These are phyloP conservation scores for Brachycybe producta DNA, from an alignment of 2,888 invertebrate genomes.

Conservation along the genomic window DNA sequence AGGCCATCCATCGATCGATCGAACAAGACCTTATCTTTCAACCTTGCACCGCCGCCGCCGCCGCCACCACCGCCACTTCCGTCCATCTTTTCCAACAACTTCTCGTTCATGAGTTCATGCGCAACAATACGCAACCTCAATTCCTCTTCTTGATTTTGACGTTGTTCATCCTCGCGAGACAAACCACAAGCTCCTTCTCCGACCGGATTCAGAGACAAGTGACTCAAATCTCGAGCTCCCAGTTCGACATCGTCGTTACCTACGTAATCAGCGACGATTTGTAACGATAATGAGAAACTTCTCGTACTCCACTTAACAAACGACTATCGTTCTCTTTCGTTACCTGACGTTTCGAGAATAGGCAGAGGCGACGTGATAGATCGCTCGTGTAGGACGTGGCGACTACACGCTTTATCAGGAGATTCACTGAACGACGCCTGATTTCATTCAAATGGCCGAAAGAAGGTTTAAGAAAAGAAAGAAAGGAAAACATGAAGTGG, in stretches of 20 bases:
- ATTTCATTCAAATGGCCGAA: slow-evolving; percentile 20
- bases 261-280: background rate
- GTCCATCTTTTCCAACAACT: slow-evolving; percentile 30
- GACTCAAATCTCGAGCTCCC: slow-evolving; percentile 6
- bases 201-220: background rate
- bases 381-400: slow-evolving; percentile 21
- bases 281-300: background rate
- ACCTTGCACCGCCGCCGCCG: background rate
- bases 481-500: background rate
- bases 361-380: slow-evolving; percentile 31
- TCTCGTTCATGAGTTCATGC: slow-evolving; percentile 38
- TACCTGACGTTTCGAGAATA: slow-evolving; percentile 21
- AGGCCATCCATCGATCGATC: slow-evolving; percentile 20
- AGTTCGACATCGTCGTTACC: slow-evolving; percentile 9
- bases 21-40: slow-evolving; percentile 19
- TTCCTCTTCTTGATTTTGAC: slow-evolving; percentile 30
- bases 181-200: slow-evolving; percentile 7
- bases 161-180: slow-evolving; percentile 9
- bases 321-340: background rate
- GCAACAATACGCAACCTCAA: slow-evolving; percentile 29
- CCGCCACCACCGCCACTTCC: background rate
- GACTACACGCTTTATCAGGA: slow-evolving; percentile 25
- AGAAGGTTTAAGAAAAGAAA: background rate
- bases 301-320: background rate
- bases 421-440: slow-evolving; percentile 33